Conservation (phyloP, 1,140 invertebrate genomes). For the Sesamia nonagrioides region DNA sequence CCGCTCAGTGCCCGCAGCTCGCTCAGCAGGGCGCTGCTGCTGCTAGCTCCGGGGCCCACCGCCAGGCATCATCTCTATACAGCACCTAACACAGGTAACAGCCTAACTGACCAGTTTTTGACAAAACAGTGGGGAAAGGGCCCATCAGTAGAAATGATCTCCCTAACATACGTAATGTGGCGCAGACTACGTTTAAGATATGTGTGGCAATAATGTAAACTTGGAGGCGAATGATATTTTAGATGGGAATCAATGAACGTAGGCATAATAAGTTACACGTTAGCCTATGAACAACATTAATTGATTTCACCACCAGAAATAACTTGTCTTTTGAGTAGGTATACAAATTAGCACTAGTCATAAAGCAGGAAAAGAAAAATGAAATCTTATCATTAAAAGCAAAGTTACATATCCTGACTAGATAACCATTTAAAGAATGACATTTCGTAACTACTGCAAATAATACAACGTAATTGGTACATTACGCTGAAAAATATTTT, state of each 20-base stretch:
- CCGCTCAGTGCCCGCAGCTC: constrained; percentile 76
- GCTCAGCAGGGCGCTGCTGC: constrained; percentile 74
- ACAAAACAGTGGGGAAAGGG: too few relatives aligned
- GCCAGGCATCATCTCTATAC: constrained; percentile 80
- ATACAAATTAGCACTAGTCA: neutral
- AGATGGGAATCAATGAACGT: too few relatives aligned
- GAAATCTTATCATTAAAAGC: constrained; percentile 15
- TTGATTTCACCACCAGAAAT: too few relatives aligned
- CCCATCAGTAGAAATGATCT: too few relatives aligned
- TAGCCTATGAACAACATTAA: too few relatives aligned
- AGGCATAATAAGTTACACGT: too few relatives aligned
- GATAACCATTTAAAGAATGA: neutral
- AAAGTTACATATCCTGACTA: constrained; percentile 13
- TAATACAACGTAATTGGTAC: neutral
- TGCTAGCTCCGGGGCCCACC: constrained; percentile 77
- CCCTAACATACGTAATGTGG: too few relatives aligned
- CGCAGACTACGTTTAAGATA: too few relatives aligned
- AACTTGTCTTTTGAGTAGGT: neutral
- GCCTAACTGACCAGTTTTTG: too few relatives aligned
- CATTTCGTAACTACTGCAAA: neutral
- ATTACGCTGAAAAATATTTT: neutral
- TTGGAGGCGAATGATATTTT: too few relatives aligned
- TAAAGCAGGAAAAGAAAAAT: constrained; percentile 8
- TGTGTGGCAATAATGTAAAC: too few relatives aligned
- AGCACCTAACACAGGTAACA: constrained; percentile 79